Percentiles rank a stretch among this genome's conserved stretches.
These are phyloP conservation scores for Pristionchus pacificus DNA, from an alignment of 1,140 invertebrate species.

Conservation along the genomic window DNA sequence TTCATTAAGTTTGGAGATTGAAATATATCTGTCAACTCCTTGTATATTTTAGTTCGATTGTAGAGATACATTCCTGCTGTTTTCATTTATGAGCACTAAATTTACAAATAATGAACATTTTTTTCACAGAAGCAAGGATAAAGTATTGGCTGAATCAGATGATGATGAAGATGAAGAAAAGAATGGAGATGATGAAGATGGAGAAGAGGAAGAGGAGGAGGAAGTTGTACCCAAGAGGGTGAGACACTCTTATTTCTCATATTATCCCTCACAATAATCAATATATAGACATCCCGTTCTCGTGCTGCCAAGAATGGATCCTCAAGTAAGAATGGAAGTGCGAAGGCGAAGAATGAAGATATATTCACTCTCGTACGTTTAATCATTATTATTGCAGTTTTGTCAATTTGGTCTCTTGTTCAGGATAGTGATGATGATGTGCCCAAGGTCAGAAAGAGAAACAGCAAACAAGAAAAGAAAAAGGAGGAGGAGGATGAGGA, in stretches of 20 bases:
- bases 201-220: background rate
- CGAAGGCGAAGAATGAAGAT: background rate
- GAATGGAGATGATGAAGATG: conserved; percentile 3
- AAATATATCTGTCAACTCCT: background rate
- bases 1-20: background rate
- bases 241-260: background rate
- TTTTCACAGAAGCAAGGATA: background rate
- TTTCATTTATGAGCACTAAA: background rate
- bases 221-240: background rate
- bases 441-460: background rate
- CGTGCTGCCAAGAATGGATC: background rate
- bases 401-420: background rate
- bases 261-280: background rate
- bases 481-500: background rate
- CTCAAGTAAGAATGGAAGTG: background rate
- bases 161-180: conserved; percentile 13
- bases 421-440: background rate
- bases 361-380: background rate
- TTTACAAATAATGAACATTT: background rate
- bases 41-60: background rate
- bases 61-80: background rate
- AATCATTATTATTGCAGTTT: background rate
- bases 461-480: background rate
- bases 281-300: background rate
- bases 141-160: background rate